Percentiles rank a stretch among this genome's conserved stretches.
Evolutionary conservation across 2,888 invertebrate genomes (phyloP).

Genomic region (Apamea sordens): DNA sequence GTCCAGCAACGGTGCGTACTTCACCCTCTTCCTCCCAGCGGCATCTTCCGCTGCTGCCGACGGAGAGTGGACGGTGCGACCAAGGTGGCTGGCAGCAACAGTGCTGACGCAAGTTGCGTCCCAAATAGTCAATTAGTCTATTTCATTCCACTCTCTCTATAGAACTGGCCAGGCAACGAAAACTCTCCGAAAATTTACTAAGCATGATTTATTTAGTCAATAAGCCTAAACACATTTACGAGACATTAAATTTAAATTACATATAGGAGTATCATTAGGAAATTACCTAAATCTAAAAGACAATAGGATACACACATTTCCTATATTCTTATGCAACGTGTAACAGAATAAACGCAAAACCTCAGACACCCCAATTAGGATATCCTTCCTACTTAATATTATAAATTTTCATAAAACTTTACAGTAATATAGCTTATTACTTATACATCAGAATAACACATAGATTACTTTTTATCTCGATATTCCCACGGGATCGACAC

Average conservation of each 20-base stretch:
- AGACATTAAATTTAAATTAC: background rate
- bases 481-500: background rate
- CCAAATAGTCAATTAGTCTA: too few relatives aligned
- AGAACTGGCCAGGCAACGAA: background rate
- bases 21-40: too few relatives aligned
- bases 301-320: background rate
- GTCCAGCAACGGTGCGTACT: too few relatives aligned
- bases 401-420: background rate
- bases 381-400: too few relatives aligned
- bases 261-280: background rate
- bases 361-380: background rate
- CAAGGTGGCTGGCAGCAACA: too few relatives aligned
- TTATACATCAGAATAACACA: too few relatives aligned
- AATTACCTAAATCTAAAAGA: background rate
- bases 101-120: too few relatives aligned
- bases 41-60: too few relatives aligned
- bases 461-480: too few relatives aligned
- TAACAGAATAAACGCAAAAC: background rate
- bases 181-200: background rate
- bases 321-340: background rate
- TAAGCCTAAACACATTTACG: conserved; percentile 3
- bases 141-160: background rate
- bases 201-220: background rate
- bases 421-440: background rate
- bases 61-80: too few relatives aligned